Conservation (phyloP, 2,888 invertebrate species). For the Hesperia comma region DNA sequence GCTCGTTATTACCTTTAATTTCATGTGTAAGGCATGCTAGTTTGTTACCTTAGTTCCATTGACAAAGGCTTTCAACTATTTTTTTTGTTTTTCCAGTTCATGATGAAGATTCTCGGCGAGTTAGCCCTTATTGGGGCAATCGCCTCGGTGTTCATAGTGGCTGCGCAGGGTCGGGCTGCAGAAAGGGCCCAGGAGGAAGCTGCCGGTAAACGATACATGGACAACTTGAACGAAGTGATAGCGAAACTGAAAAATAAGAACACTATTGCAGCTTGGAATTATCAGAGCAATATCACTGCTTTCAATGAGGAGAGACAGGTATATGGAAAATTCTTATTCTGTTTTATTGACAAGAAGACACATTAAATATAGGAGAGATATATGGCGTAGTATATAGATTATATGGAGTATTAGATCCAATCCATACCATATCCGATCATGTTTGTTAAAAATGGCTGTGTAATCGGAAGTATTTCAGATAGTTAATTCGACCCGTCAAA, state of each 20-base stretch:
- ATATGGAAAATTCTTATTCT: conserved; percentile 33
- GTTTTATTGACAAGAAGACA: background rate
- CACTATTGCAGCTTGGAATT: conserved; percentile 88
- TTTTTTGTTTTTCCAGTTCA: conserved; percentile 56
- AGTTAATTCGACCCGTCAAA: too few relatives aligned
- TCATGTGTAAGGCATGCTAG: too few relatives aligned
- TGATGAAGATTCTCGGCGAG: conserved; percentile 74
- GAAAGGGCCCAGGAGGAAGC: conserved; percentile 83
- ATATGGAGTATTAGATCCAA: too few relatives aligned
- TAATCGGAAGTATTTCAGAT: too few relatives aligned
- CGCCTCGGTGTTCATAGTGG: conserved; percentile 77
- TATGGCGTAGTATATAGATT: too few relatives aligned
- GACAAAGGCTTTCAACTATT: too few relatives aligned
- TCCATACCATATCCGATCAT: too few relatives aligned
- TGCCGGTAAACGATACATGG: conserved; percentile 85
- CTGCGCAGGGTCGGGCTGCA: conserved; percentile 72
- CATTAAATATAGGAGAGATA: too few relatives aligned
- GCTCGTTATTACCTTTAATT: too few relatives aligned
- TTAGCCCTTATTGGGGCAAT: conserved; percentile 74
- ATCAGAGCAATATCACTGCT: conserved; percentile 89
- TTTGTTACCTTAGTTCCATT: too few relatives aligned
- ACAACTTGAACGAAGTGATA: conserved; percentile 83
- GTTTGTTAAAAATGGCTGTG: too few relatives aligned
- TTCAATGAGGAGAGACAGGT: conserved; percentile 84
- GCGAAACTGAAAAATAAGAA: conserved; percentile 82